Evolutionary conservation across 1,140 invertebrate species (phyloP), one percentile per base, ranked within the genome.

Genomic region (Gryon sp.): DNA sequence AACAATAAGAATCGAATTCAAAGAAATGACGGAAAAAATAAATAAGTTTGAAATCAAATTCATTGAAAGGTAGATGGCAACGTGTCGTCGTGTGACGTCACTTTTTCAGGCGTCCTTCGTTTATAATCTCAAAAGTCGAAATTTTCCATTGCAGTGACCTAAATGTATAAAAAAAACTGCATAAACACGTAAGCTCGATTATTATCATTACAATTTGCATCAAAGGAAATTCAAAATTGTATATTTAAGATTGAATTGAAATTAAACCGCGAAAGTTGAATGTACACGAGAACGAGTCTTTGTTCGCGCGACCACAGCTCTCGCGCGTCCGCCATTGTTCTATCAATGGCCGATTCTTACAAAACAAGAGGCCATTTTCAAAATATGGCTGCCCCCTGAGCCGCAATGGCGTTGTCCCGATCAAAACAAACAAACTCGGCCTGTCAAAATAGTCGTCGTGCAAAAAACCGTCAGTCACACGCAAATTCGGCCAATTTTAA

Each of bases 321-420:
- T n/a, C n/a, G n/a, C n/a, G 20, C 41, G 43, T 66, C 69, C 77
- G 76, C 75, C 75, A 76, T 69, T 62, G 62, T 40, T 28, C 26
- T 41, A 2, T 12, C 19, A 70, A 65, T 72, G 65, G 73, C 59
- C 9, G 62, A 32, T 75, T 75, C 32, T 57, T 59, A 46, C 79
- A 81, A 82, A 85, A 20, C 36, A 88, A n/a, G 90, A 90, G 88
- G 91, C 91, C 91, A 92, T 92, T 92, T 92, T 87, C 89, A 90
- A 90, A 92, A 92, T 91, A 92, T 92, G 92, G 91, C 92, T 91
- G 92, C 91, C 89, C 90, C 91, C 91, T 91, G 90, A 85, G 86
- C 86, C 80, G 52, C 62, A 80, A 90, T 90, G 89, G 89, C 88
- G 88, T 89, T 86, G 82, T 48, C 82, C 82, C 79, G 85, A 90